phyloP scores from a whole-genome alignment of 2,113 vertebrate genomes.

The Channa argus region DNA sequence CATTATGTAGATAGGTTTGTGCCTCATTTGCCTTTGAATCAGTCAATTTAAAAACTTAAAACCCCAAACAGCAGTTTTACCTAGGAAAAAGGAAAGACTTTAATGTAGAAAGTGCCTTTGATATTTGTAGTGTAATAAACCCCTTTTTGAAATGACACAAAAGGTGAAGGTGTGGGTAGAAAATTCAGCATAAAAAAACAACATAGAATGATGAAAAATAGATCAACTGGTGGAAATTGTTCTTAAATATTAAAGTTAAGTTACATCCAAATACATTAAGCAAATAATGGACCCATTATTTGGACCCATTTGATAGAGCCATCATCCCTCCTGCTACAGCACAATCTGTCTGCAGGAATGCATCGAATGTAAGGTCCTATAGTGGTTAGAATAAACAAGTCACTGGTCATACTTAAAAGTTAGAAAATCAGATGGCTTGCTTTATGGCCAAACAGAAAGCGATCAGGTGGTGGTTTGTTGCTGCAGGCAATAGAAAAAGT shows the following conservation, averaged over 20 bases:
- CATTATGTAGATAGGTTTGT: not conserved
- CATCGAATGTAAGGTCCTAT: too few species aligned
- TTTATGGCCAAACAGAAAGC: not conserved
- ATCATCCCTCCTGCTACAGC: too few species aligned
- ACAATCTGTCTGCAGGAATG: too few species aligned
- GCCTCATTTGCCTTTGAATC: conserved; percentile 27
- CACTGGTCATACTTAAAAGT: too few species aligned
- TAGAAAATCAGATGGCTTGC: not conserved
- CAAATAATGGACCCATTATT: too few species aligned
- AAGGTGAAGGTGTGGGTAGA: not conserved
- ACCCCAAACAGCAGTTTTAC: conserved; percentile 16
- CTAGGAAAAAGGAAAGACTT: not conserved
- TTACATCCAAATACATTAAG: too few species aligned
- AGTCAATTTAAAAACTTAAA: not conserved
- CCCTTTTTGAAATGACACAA: not conserved
- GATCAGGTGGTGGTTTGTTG: not conserved
- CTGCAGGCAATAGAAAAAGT: not conserved
- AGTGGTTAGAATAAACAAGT: too few species aligned
- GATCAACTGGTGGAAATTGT: too few species aligned
- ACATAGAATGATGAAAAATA: too few species aligned
- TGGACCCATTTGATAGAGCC: too few species aligned
- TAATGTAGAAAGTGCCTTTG: conserved; percentile 12
- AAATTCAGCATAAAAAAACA: too few species aligned
- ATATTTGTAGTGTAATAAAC: conserved; percentile 18
- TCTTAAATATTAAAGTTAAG: too few species aligned